Base-by-base conservation (phyloP, 2,113 vertebrate species). In the Prietella phreatophila region DNA sequence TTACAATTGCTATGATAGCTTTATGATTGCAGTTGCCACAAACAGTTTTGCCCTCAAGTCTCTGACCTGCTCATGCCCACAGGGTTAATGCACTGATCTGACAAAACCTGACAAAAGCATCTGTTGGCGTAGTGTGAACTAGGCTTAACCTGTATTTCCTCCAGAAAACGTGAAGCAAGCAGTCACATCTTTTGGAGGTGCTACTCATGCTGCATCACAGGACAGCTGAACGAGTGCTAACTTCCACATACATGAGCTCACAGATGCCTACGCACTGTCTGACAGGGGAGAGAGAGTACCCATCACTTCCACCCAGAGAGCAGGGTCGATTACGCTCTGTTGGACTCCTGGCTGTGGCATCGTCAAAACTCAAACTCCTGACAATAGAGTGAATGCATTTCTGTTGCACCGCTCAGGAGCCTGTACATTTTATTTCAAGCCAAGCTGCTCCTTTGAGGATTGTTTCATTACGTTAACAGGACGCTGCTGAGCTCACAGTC, bases 191-290 rank as follows among this genome's bases (percentile, higher is more conserved):
- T 82, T 81, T 33, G n/a, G 2, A 81, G 20, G 22, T 9, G 71
- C 36, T 75, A 36, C 71, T 39, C 39, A 10, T 30, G 76, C 50
- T 33, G 79, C 9, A 9, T 81, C 79, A 36, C 79, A 56, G 79
- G 53, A 36, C 79, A 36, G 79, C 79, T 58, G 53, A 81, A 81
- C 79, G 58, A 58, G 79, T 81, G 50, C 78, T 33, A 80, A 80
- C 53, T 80, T 80, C 11, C 53, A 56, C n/a, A 55, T 56, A 30
- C 78, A 56, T 60, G 80, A 60, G 80, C 80, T 82, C 80, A 61
- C 80, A 27, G n/a, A 81, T 81, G 50, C 79, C 79, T 17, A 58
- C 19, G 8, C 56, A 61, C 30, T 42, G 80, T 61, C 0, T 39
- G 56, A 42, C 56, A 39, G 13, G 11, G 22, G 2, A 61, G 33